phyloP scores from a whole-genome alignment of 1,140 invertebrate genomes.

The Sweltsa coloradensis region DNA sequence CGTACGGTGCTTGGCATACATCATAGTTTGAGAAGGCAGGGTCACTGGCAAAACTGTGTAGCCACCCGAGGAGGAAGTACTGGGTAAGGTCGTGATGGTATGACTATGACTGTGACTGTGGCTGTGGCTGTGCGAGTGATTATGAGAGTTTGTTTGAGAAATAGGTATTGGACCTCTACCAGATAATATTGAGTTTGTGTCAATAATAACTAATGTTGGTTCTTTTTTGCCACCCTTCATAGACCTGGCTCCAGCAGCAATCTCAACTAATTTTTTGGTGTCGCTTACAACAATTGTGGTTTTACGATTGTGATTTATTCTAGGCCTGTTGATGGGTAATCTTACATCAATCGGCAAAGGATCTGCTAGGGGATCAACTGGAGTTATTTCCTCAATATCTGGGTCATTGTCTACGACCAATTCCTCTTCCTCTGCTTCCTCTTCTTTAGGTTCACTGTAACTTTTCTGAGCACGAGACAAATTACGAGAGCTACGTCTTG shows the following conservation, averaged over 20 bases:
- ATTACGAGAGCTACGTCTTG: conserved; percentile 46
- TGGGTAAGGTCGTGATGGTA: conserved; percentile 7
- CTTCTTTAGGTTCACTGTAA: conserved; percentile 45
- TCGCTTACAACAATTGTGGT: conserved; percentile 57
- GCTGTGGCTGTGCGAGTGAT: conserved; percentile 18
- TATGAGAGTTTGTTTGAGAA: conserved; percentile 22
- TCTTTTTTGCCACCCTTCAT: conserved; percentile 50
- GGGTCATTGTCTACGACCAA: conserved; percentile 40
- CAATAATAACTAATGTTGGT: conserved; percentile 64
- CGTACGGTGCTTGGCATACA: conserved; percentile 32
- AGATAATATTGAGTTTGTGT: conserved; percentile 58
- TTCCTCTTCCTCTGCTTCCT: conserved; percentile 37
- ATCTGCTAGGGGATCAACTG: conserved; percentile 50
- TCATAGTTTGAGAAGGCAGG: conserved; percentile 39
- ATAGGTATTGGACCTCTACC: conserved; percentile 47
- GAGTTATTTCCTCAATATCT: conserved; percentile 49
- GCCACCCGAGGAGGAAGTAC: conserved; percentile 5
- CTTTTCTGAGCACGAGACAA: conserved; percentile 43
- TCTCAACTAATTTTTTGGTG: conserved; percentile 57
- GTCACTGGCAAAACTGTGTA: conserved; percentile 18
- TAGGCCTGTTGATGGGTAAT: conserved; percentile 28
- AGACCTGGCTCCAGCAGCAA: conserved; percentile 42
- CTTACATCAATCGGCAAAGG: conserved; percentile 22
- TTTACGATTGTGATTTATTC: no score
- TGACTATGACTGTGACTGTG: conserved; percentile 4